Conservation (phyloP, 1,140 invertebrate genomes). For the Brachionus paranguensis region DNA sequence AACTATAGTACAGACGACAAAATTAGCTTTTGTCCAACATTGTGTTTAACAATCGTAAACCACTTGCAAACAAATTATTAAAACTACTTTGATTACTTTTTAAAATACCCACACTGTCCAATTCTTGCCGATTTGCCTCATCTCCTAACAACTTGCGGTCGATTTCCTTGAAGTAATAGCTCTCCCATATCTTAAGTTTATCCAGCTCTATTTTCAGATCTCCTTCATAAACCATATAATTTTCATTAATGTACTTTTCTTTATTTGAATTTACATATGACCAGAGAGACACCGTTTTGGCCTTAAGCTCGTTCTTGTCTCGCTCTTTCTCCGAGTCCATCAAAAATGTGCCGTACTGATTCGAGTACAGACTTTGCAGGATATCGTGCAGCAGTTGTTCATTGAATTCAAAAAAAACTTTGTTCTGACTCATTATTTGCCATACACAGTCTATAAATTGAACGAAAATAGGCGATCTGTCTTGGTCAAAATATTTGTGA, state of each 20-base stretch:
- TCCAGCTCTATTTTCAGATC: slow-evolving; percentile 49
- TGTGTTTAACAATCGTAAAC: background rate
- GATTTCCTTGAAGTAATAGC: slow-evolving; percentile 10
- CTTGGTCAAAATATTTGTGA: slow-evolving; percentile 22
- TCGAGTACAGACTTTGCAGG: slow-evolving; percentile 92
- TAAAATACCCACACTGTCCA: background rate
- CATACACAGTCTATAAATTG: slow-evolving; percentile 95
- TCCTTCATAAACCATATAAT: slow-evolving; percentile 65
- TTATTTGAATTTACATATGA: slow-evolving; percentile 80
- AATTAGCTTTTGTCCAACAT: slow-evolving; percentile 21
- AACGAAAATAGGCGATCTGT: slow-evolving; percentile 84
- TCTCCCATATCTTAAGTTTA: background rate
- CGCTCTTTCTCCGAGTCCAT: slow-evolving; percentile 68
- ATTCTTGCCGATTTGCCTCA: background rate
- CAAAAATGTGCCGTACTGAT: slow-evolving; percentile 94
- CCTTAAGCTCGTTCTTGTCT: slow-evolving; percentile 66
- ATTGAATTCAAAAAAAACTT: slow-evolving; percentile 81
- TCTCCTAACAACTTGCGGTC: background rate
- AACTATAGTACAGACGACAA: background rate
- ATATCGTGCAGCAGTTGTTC: slow-evolving; percentile 90
- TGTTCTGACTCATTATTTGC: slow-evolving; percentile 72
- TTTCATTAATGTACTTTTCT: slow-evolving; percentile 82
- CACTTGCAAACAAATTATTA: slow-evolving; percentile 16
- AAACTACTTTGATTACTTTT: slow-evolving; percentile 6
- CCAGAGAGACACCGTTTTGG: slow-evolving; percentile 88